A percentile compares a stretch with the other conserved stretches of the same genome.
phyloP scores from a whole-genome alignment of 1,140 invertebrate genomes.

The Himalopsyche phryganea region DNA sequence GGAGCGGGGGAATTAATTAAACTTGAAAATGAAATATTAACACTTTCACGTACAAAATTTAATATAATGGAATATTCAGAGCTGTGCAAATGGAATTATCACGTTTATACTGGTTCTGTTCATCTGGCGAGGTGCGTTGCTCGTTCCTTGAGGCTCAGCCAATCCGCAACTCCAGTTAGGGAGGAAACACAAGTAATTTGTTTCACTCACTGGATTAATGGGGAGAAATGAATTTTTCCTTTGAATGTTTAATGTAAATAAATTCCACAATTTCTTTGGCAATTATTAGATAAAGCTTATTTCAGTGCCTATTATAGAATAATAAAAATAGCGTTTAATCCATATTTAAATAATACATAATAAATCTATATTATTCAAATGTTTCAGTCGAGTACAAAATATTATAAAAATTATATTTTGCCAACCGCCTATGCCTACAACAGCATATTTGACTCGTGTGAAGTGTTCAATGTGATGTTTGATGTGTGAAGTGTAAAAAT shows the following conservation, averaged over 20 bases:
- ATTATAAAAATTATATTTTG: too few relatives aligned
- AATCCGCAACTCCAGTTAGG: neutral
- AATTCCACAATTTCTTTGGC: too few relatives aligned
- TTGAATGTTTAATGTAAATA: neutral
- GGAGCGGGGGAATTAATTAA: constrained; percentile 53
- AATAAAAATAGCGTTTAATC: too few relatives aligned
- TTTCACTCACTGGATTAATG: constrained; percentile 24
- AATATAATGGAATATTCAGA: constrained; percentile 41
- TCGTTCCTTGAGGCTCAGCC: constrained; percentile 1
- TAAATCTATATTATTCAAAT: too few relatives aligned
- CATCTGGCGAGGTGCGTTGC: constrained; percentile 34
- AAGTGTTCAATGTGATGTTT: too few relatives aligned
- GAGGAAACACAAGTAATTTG: constrained; percentile 17
- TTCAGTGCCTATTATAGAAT: too few relatives aligned
- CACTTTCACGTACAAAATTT: constrained; percentile 56
- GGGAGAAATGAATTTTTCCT: constrained; percentile 20
- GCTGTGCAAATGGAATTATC: constrained; percentile 35
- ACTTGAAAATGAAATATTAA: constrained; percentile 57
- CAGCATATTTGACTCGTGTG: too few relatives aligned
- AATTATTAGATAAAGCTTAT: too few relatives aligned
- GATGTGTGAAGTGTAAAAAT: too few relatives aligned
- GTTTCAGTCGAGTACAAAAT: too few relatives aligned
- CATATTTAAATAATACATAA: too few relatives aligned
- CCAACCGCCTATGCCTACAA: too few relatives aligned
- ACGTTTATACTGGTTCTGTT: constrained; percentile 39